Base-by-base conservation (phyloP, 2,888 invertebrate genomes). In the Danaus chrysippus region DNA sequence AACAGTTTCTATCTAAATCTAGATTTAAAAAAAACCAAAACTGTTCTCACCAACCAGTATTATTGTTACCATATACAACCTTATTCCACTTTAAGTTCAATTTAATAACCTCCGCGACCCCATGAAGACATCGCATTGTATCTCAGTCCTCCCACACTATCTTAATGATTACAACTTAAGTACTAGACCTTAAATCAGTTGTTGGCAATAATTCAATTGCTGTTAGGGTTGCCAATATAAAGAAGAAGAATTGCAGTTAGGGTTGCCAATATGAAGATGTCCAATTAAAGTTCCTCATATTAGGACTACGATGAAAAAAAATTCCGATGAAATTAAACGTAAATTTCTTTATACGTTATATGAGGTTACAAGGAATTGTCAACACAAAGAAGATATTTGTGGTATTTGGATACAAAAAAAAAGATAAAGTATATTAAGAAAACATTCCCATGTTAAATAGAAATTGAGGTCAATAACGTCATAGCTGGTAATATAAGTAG, bases 131-230 rank as follows among this genome's bases (percentile, higher is more conserved):
- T 67, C 55, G 62, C 57, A 61, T 70, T 69, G 60, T 65, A 68
- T 70, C 70, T 68, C 61, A 52, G 70, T 70, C 70, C 70, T 63
- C 70, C 70, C 64, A 70, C 70, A 62, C 56, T 6, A 42, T 58
- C 54, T 53, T 66, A 60, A 66, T 66, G 64, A 66, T 66, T 64
- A 66, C 58, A 57, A 61, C 57, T 62, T 59, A 59, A 62, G 52
- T 60, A 62, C 63, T 60, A 54, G 62, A 64, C 62, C 64, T 58
- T 56, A 60, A 56, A 64, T 64, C 60, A 62, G 56, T 54, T 46
- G 54, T 59, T 11, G 13, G 43, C 43, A 64, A 64, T 66, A 60
- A 64, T 54, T 66, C 64, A 64, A 46, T 58, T 42, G 49, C 10
- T 17, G 17, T 17, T 17, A 49, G 49, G 49, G 49, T 49, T 49